These are phyloP conservation scores for Spea multiplicata DNA, from an alignment of 2,113 vertebrate genomes.

Conservation along the genomic window DNA sequence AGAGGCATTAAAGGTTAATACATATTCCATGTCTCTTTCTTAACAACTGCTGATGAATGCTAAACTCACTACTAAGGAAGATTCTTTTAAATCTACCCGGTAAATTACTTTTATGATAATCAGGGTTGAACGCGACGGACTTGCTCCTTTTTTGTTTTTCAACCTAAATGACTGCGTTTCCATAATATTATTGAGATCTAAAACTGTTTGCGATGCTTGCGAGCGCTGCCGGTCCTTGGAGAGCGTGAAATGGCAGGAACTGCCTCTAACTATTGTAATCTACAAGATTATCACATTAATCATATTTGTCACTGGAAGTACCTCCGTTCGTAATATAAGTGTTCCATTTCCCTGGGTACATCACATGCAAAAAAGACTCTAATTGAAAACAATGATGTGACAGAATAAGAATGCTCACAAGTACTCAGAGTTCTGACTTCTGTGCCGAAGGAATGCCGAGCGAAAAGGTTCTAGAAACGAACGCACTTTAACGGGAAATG, in stretches of 20 bases:
- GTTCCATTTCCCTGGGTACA: constrained; percentile 55
- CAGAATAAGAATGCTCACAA: constrained; percentile 50
- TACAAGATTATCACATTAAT: constrained; percentile 62
- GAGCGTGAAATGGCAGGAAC: constrained; percentile 56
- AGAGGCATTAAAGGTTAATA: too few relatives aligned
- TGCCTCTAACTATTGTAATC: constrained; percentile 62
- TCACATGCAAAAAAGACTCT: constrained; percentile 44
- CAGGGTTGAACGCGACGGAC: too few relatives aligned
- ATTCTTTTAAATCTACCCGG: constrained; percentile 1
- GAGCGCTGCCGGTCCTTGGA: constrained; percentile 52
- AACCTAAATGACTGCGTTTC: too few relatives aligned
- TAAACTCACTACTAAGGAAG: too few relatives aligned
- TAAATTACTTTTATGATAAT: constrained; percentile 36
- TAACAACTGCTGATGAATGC: too few relatives aligned
- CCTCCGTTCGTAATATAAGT: constrained; percentile 55
- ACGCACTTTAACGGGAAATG: not conserved
- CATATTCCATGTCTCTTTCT: too few relatives aligned
- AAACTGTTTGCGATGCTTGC: constrained; percentile 60
- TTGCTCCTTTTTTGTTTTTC: too few relatives aligned
- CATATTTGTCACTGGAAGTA: constrained; percentile 58
- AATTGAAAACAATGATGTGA: constrained; percentile 57
- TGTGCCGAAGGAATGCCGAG: constrained; percentile 32
- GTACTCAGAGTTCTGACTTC: constrained; percentile 38
- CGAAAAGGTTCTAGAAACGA: not conserved
- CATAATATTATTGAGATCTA: constrained; percentile 52